Evolutionary conservation across 2,797 vertebrate genomes (phyloP).

Genomic region (Acipenser ruthenus): DNA sequence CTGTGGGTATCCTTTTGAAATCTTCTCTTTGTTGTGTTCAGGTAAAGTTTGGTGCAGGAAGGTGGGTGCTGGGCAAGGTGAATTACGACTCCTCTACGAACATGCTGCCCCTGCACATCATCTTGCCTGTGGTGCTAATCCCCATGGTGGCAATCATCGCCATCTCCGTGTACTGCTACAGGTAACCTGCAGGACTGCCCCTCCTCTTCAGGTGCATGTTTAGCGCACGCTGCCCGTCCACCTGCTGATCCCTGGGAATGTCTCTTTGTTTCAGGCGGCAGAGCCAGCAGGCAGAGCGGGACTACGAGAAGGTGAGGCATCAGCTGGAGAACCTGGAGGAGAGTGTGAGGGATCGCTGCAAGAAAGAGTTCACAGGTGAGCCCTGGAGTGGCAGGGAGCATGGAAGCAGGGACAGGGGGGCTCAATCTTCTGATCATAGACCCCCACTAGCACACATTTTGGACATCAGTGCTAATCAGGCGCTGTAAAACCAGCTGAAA

Average conservation of each 20-base stretch:
- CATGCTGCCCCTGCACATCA: conserved; percentile 71
- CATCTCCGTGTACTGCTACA: conserved; percentile 84
- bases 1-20: no score
- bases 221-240: conserved; percentile 8
- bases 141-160: conserved; percentile 83
- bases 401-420: no score
- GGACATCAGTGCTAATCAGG: no score
- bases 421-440: no score
- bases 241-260: not conserved
- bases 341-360: conserved; percentile 93
- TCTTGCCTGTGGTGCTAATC: conserved; percentile 80
- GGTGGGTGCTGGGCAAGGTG: conserved; percentile 78
- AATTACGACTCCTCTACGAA: conserved; percentile 67
- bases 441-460: no score
- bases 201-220: conserved; percentile 16
- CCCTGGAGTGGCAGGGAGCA: no score
- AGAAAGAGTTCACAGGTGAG: conserved; percentile 96
- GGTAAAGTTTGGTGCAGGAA: conserved; percentile 82
- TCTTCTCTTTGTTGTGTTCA: conserved; percentile 29
- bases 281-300: conserved; percentile 90
- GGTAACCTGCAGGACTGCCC: conserved; percentile 50
- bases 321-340: conserved; percentile 93
- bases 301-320: conserved; percentile 94
- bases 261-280: conserved; percentile 69
- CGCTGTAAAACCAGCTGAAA: no score